Evolutionary conservation across 2,113 vertebrate genomes (phyloP).

Genomic region (Myrmecobius fasciatus): DNA sequence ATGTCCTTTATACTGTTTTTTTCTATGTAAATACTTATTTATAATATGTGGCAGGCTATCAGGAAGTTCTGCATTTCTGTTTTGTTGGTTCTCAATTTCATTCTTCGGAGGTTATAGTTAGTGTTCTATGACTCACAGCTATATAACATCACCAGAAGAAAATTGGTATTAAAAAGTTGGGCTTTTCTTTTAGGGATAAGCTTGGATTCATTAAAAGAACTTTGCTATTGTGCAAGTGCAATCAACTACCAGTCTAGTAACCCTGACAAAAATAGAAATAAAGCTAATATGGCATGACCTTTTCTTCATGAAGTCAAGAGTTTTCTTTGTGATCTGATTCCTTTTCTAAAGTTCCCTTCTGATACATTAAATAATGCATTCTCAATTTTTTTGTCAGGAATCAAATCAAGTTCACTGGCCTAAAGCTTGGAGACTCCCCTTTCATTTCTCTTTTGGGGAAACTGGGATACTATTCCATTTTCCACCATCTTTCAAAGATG

Average conservation of each 20-base stretch:
- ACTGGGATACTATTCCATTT: background rate
- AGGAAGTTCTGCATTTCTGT: background rate
- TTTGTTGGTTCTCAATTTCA: background rate
- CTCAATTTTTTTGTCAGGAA: background rate
- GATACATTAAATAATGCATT: background rate
- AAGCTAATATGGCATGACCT: background rate
- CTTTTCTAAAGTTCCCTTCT: background rate
- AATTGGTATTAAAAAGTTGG: background rate
- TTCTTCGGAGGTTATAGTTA: background rate
- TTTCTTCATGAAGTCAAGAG: background rate
- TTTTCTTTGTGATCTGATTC: background rate
- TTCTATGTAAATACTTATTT: background rate
- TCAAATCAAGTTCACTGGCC: background rate
- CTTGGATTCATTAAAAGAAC: background rate
- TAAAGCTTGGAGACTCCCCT: background rate
- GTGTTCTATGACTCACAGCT: background rate
- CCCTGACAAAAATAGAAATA: background rate
- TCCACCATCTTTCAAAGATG: background rate
- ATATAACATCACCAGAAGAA: background rate
- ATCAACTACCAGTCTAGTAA: background rate
- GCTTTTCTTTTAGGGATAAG: background rate
- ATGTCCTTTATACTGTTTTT: background rate
- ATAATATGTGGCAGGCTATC: background rate
- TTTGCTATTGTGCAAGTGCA: background rate
- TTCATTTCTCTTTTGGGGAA: background rate